Evolutionary conservation across 2,888 invertebrate species (phyloP), one percentile per base, ranked within the genome.

Genomic region (Dasypogon diadema): DNA sequence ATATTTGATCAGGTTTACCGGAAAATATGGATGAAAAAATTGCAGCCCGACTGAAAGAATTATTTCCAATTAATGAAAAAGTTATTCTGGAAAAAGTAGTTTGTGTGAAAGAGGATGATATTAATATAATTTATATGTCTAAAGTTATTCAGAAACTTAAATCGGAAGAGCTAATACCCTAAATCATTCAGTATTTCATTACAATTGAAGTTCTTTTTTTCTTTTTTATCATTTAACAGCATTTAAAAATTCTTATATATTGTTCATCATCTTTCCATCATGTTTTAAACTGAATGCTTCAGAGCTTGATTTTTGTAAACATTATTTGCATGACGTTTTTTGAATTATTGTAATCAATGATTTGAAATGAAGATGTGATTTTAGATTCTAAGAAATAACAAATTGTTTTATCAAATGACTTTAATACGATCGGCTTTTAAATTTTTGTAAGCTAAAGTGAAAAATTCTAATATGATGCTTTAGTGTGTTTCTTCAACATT

Each of bases 1-100:
- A n/a, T 5, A 14, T 58, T 58, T 10, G 3, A 12, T 2, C 3
- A 74, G 74, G 3, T 48, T 26, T 74, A 18, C 74, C 74, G 5
- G 60, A 74, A 48, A 46, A 16, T 16, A 26, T 74, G 24, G 48
- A 60, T 1, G 48, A 24, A 21, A 74, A 60, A 21, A n/a, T 37
- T 10, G 18, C 22, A 1, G 10, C 48, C 1, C 22, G 58, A 56
- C 18, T 74, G 6, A 46, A 24, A 30, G 46, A 74, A 21, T 12
- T 74, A 14, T 24, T 74, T 24, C 74, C 58, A 18, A 48, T 48
- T 2, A 74, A 74, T 30, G 30, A 58, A 30, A 58, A 48, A 60
- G 16, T 46, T 3, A 5, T 60, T 26, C 14, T 74, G 4, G 26
- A 58, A 2, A 48, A 74, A 46, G 56, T 60, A n/a, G 46, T 10